Evolutionary conservation across 2,797 vertebrate genomes (phyloP).

Genomic region (Pterois miles): DNA sequence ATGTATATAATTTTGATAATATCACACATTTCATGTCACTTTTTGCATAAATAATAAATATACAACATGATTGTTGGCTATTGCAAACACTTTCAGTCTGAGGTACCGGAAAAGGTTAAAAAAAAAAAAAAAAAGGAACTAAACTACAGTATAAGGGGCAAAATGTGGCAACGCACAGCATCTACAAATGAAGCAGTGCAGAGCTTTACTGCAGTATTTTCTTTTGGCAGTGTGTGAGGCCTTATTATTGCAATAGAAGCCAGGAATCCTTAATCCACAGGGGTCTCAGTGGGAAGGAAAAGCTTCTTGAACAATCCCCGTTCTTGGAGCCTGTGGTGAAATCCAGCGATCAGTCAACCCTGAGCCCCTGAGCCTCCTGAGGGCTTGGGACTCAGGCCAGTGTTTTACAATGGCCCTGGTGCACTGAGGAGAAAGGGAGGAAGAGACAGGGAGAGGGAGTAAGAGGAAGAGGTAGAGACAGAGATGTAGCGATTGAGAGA

Average conservation of each 20-base stretch:
- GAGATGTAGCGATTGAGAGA: slow-evolving; percentile 33
- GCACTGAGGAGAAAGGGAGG: slow-evolving; percentile 37
- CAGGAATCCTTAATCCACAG: slow-evolving; percentile 77
- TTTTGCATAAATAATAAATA: neutral
- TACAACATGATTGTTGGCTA: neutral
- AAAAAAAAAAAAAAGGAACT: neutral
- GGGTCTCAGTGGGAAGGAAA: slow-evolving; percentile 74
- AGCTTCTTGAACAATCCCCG: slow-evolving; percentile 73
- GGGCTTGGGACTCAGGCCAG: slow-evolving; percentile 71
- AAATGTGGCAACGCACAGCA: slow-evolving; percentile 22
- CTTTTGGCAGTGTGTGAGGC: slow-evolving; percentile 70
- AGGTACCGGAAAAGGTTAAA: neutral
- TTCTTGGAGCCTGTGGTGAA: slow-evolving; percentile 73
- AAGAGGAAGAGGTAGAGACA: slow-evolving; percentile 16
- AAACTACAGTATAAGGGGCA: neutral
- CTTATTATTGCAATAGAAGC: slow-evolving; percentile 76
- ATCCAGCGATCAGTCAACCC: slow-evolving; percentile 79
- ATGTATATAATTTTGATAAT: neutral
- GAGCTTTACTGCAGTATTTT: slow-evolving; percentile 61
- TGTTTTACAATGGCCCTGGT: slow-evolving; percentile 64
- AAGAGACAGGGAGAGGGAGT: slow-evolving; percentile 2
- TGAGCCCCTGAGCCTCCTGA: slow-evolving; percentile 74
- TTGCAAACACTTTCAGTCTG: neutral
- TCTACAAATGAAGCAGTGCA: slow-evolving; percentile 40
- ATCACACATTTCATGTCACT: neutral